Percentiles rank a stretch among this genome's conserved stretches.
Evolutionary conservation across 2,797 vertebrate species (phyloP).

Genomic region (Rhodeus uyekii): DNA sequence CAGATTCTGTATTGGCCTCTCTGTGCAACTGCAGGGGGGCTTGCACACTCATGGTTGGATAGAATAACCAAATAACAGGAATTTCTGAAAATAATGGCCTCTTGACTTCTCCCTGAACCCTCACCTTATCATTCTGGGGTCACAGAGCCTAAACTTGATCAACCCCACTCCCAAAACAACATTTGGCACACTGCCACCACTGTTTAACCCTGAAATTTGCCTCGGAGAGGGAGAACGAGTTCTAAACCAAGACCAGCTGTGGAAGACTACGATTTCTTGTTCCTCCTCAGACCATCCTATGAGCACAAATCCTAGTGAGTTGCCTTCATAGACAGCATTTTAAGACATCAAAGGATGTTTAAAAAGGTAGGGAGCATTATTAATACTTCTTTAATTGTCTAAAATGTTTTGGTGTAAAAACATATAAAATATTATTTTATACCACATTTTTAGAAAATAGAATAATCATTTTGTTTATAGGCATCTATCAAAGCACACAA

Average conservation of each 20-base stretch:
- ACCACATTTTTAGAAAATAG: no score
- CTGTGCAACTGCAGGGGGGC: constrained; percentile 46
- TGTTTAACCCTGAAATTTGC: constrained; percentile 69
- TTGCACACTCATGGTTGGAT: constrained; percentile 62
- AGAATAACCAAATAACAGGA: constrained; percentile 81
- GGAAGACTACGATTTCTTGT: constrained; percentile 24
- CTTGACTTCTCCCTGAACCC: constrained; percentile 76
- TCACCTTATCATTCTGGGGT: constrained; percentile 75
- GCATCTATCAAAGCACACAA: no score
- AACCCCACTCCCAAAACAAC: constrained; percentile 40
- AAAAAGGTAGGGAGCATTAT: no score
- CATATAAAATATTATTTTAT: no score
- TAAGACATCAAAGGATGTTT: no score
- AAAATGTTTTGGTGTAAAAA: no score
- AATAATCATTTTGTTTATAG: no score
- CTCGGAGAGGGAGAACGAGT: constrained; percentile 57
- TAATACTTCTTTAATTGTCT: no score
- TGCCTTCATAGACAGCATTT: no score
- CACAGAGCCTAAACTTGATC: constrained; percentile 76
- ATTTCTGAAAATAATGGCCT: constrained; percentile 82
- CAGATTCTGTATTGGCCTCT: constrained; percentile 71
- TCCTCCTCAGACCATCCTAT: not conserved
- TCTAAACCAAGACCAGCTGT: constrained; percentile 68
- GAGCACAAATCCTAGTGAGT: no score
- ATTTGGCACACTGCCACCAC: constrained; percentile 69